phyloP scores from a whole-genome alignment of 2,888 invertebrate genomes.

The Trisateles emortualis region DNA sequence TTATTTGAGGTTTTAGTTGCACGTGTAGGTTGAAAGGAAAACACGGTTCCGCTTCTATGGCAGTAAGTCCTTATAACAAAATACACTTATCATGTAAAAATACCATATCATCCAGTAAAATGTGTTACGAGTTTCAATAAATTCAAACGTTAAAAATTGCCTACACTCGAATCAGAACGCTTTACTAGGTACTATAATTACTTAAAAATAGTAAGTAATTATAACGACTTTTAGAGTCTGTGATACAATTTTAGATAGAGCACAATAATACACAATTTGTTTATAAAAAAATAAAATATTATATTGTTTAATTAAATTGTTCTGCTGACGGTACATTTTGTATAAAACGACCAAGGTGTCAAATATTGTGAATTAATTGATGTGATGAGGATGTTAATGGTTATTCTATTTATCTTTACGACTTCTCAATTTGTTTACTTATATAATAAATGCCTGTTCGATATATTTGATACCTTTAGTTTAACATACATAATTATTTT shows the following conservation, averaged over 20 bases:
- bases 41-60: no score
- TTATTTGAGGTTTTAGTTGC: no score
- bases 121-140: not conserved
- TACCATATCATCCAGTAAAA: not conserved
- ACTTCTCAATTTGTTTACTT: not conserved
- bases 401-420: conserved; percentile 30
- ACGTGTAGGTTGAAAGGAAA: no score
- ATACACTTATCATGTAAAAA: no score
- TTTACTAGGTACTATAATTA: not conserved
- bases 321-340: conserved; percentile 47
- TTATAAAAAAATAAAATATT: conserved; percentile 2
- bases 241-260: conserved; percentile 15
- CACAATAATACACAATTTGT: conserved; percentile 1
- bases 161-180: conserved; percentile 9
- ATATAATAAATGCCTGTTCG: no score
- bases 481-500: no score
- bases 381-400: conserved; percentile 44
- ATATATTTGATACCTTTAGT: no score
- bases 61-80: no score
- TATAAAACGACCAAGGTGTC: conserved; percentile 39
- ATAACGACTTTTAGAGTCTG: conserved; percentile 4
- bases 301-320: conserved; percentile 13
- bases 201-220: conserved; percentile 11
- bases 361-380: conserved; percentile 31
- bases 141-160: no score